Base-by-base conservation (phyloP, 2,888 invertebrate species). In the Mythimna impura region DNA sequence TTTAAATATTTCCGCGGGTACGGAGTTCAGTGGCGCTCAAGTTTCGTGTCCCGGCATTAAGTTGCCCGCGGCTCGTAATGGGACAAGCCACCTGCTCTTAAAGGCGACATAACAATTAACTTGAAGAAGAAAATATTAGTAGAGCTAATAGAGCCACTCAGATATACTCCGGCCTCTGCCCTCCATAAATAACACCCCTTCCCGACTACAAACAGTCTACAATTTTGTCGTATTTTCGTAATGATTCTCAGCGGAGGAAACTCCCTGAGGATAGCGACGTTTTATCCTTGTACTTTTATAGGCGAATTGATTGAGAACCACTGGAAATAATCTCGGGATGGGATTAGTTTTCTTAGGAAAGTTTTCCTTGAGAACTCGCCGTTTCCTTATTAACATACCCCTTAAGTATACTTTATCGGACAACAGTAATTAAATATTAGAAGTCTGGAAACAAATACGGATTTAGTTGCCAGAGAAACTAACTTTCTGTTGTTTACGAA, bases 91-190 rank as follows among this genome's bases (percentile, higher is more conserved):
- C 96, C 96, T 96, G 95, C 92, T 94, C 93, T 94, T 94, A 93
- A 93, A 95, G 93, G 91, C 93, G 94, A 94, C 94, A 94, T 95
- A 95, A 96, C 95, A 96, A 96, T 95, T 96, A 96, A 94, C 92
- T 94, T 87, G 91, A 91, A 93, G 94, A 94, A 94, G 94, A 95
- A 95, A 95, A 95, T 96, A 96, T 95, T 94, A 95, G 94, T 94
- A 89, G 92, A 93, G 94, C 92, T 95, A 94, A 96, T 95, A 96
- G 93, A 94, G 89, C 92, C 92, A 92, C 93, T 94, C 91, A 92
- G 93, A 94, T 94, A 94, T 93, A 93, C 93, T 91, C 91, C 91
- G 89, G 89, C 92, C 93, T 92, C 89, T 92, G 92, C 89, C 93
- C 92, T 91, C 90, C 86, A 94, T 95, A 95, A 95, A 96, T 94